A percentile compares a stretch with the other conserved stretches of the same genome.
Conservation (phyloP, 2,113 vertebrate genomes). For the Gallinago jamesoni region DNA sequence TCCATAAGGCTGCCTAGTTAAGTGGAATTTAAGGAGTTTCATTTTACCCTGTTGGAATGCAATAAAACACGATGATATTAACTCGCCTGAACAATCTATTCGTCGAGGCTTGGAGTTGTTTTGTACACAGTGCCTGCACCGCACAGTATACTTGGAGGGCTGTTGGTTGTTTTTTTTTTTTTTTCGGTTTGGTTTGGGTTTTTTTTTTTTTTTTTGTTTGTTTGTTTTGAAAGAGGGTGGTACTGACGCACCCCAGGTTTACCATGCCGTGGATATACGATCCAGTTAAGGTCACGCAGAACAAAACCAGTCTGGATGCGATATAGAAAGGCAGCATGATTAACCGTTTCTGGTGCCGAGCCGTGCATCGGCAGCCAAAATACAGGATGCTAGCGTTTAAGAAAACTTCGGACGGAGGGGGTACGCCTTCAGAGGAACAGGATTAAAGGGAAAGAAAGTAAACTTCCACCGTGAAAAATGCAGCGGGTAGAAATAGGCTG, state of each 20-base stretch:
- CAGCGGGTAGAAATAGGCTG: conserved; percentile 37
- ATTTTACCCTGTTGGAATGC: conserved; percentile 40
- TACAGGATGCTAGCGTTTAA: background rate
- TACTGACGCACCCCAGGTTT: background rate
- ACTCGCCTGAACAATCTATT: conserved; percentile 20
- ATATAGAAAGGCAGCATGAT: background rate
- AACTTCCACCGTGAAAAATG: conserved; percentile 61
- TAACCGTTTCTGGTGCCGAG: background rate
- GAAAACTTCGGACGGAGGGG: background rate
- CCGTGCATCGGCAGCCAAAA: background rate
- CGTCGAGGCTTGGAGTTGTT: conserved; percentile 7
- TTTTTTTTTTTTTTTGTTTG: background rate
- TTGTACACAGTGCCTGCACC: background rate
- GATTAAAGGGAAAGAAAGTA: conserved; percentile 67
- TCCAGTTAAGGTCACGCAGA: conserved; percentile 19
- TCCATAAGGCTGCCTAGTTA: conserved; percentile 53
- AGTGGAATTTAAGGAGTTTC: conserved; percentile 63
- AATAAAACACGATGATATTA: conserved; percentile 52
- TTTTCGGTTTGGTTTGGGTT: too few relatives aligned
- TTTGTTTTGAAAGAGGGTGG: background rate
- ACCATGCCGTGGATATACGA: background rate
- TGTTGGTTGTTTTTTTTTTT: background rate
- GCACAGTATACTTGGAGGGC: background rate
- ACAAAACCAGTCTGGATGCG: background rate
- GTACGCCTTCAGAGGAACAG: background rate